Percentiles rank a stretch among this genome's conserved stretches.
These are phyloP conservation scores for Chondrilla cf. caribensis DNA, from an alignment of 37 sponge, comb jelly and placozoan species.

Conservation along the genomic window DNA sequence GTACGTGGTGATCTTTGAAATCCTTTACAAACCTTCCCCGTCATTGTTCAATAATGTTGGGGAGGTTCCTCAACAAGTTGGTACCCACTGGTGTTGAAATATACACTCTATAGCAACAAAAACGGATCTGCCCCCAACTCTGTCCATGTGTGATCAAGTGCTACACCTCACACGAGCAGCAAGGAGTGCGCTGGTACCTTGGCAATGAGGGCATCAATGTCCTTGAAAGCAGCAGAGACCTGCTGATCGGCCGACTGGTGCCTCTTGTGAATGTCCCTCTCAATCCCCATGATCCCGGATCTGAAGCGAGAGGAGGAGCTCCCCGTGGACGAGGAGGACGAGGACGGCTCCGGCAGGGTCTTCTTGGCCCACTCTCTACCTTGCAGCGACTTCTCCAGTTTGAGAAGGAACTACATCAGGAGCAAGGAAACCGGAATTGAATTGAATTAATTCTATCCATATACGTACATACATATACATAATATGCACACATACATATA, in stretches of 20 bases:
- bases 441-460: no score
- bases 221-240: slow-evolving; percentile 88
- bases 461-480: no score
- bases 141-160: no score
- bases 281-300: slow-evolving; percentile 88
- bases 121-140: no score
- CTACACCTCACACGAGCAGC: no score
- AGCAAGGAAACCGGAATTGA: neutral
- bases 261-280: slow-evolving; percentile 82
- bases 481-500: neutral
- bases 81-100: no score
- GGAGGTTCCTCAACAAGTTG: no score
- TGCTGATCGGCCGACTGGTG: slow-evolving; percentile 62
- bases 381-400: slow-evolving; percentile 38
- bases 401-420: neutral
- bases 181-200: no score
- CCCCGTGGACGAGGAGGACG: no score
- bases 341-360: neutral
- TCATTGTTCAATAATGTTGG: no score
- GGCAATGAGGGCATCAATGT: slow-evolving; percentile 91
- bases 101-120: no score
- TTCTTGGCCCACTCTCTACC: slow-evolving; percentile 65
- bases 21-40: no score
- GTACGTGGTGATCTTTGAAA: neutral
- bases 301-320: slow-evolving; percentile 41